Conservation (phyloP, 2,888 invertebrate species). For the Phoenoteleia sp. region DNA sequence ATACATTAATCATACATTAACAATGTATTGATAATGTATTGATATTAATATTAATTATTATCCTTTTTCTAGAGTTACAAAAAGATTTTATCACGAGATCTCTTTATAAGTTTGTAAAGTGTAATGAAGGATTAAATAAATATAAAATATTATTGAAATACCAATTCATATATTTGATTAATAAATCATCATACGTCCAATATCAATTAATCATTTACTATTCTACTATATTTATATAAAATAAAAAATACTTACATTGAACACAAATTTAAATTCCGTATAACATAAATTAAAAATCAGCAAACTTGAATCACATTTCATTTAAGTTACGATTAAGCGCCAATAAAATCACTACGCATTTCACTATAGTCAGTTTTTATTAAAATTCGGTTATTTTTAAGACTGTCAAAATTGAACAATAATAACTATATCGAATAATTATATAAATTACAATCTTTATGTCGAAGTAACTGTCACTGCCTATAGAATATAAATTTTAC, state of each 20-base stretch:
- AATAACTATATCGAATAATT: constrained; percentile 32
- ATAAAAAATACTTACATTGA: background rate
- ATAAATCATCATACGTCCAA: too few species aligned
- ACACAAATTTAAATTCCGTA: background rate
- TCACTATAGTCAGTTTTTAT: constrained; percentile 22
- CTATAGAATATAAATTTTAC: constrained; percentile 26
- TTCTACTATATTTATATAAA: background rate
- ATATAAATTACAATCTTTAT: constrained; percentile 9
- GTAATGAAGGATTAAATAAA: too few species aligned
- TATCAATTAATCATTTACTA: background rate
- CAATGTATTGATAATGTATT: too few species aligned
- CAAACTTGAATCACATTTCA: constrained; percentile 53
- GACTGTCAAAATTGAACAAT: constrained; percentile 40
- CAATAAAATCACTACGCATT: constrained; percentile 19
- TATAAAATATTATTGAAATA: constrained; percentile 1
- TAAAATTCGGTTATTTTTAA: constrained; percentile 14
- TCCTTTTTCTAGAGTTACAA: too few species aligned
- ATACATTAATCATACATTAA: too few species aligned
- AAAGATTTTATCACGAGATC: too few species aligned
- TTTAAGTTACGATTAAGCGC: constrained; percentile 13
- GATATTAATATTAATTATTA: too few species aligned
- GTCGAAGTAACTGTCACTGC: constrained; percentile 36
- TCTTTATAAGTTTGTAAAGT: too few species aligned
- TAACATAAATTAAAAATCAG: background rate
- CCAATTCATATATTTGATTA: too few species aligned